A percentile compares a stretch with the other conserved stretches of the same genome.
phyloP scores from a whole-genome alignment of 2,888 invertebrate genomes.

The Cotesia congregata region DNA sequence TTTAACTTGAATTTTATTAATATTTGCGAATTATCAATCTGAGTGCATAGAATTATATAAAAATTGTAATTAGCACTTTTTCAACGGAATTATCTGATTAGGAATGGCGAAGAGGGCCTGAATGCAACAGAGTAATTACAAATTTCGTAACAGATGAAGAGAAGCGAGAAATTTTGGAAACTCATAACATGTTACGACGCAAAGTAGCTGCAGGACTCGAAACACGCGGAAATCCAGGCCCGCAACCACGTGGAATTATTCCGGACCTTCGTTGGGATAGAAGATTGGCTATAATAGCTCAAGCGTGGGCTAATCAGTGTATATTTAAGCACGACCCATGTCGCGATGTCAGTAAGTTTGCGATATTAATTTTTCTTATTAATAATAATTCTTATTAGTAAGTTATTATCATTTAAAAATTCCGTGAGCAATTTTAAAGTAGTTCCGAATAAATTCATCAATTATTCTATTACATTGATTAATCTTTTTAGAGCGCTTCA shows the following conservation, averaged over 20 bases:
- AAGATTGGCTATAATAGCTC: slow-evolving; percentile 65
- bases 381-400: no score
- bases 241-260: slow-evolving; percentile 50
- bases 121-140: background rate
- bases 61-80: no score
- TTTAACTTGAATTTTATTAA: no score
- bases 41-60: no score
- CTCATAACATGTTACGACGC: slow-evolving; percentile 49
- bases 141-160: slow-evolving; percentile 21
- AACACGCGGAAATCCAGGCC: slow-evolving; percentile 49
- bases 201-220: slow-evolving; percentile 51
- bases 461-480: no score
- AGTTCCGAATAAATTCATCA: background rate
- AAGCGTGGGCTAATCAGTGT: slow-evolving; percentile 69
- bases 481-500: slow-evolving; percentile 32
- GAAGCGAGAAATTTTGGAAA: slow-evolving; percentile 30
- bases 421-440: background rate
- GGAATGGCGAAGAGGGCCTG: background rate
- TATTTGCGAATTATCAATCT: no score
- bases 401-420: background rate
- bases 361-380: no score
- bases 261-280: slow-evolving; percentile 46
- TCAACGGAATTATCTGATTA: background rate
- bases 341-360: slow-evolving; percentile 54
- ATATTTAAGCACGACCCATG: slow-evolving; percentile 65